Evolutionary conservation across 2,113 vertebrate species (phyloP), one percentile per base, ranked within the genome.

Genomic region (Piprites chloris): DNA sequence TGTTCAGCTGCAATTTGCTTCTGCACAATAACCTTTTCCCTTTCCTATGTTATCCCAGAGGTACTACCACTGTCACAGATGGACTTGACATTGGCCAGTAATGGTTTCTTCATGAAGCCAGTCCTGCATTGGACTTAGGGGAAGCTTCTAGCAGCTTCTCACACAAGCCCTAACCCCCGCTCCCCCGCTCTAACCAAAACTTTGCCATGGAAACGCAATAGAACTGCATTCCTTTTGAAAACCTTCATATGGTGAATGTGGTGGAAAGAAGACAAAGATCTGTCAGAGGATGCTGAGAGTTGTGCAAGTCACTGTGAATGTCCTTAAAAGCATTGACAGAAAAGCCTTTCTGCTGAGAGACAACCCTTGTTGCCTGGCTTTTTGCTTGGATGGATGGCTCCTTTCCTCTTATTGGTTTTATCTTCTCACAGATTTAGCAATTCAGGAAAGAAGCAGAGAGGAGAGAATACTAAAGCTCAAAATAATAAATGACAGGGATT

Each of bases 11-110:
- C 11, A 26, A 22, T 61, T 53, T 61, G 3, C n/a, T 67, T 41
- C 13, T 61, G 33, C 6, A 46, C 33, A 75, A 30, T 18, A 55
- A 39, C 5, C 35, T 68, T 46, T 82, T 27, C 47, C 46, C 30
- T 46, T 39, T 67, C 39, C 28, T 59, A 3, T 28, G 24, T 7
- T 35, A 22, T 68, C 6, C 13, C 39, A 39, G 26, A 46, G 52
- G 16, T 3, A 8, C 12, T 23, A 1, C 30, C 9, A 14, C 37
- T 1, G 1, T 30, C 19, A n/a, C 19, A n/a, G 37, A 21, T 2
- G 2, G 21, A 14, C 42, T 72, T 4, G 3, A 16, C 23, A 62
- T 74, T 67, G 44, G 18, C 52, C 33, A 21, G 33, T n/a, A 28
- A 16, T 3, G 5, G 6, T 39, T 52, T 53, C 46, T n/a, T 53